phyloP scores from a whole-genome alignment of 2,797 vertebrate species.

The Dipus sagitta region DNA sequence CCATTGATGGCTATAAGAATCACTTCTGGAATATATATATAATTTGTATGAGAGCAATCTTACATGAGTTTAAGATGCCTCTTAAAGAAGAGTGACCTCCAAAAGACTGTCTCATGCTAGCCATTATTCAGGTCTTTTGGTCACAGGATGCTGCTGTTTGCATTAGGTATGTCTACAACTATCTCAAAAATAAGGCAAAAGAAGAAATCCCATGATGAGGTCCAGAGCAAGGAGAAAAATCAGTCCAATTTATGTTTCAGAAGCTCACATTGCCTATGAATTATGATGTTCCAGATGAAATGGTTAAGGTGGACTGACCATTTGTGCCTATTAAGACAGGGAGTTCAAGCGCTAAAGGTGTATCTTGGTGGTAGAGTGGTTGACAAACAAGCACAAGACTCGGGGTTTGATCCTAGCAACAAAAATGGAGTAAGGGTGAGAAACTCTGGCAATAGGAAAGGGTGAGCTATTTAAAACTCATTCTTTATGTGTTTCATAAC shows the following conservation, averaged over 20 bases:
- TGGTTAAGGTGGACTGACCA: not conserved
- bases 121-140: not conserved
- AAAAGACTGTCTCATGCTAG: not conserved
- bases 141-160: not conserved
- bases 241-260: not conserved
- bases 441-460: not conserved
- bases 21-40: not conserved
- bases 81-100: not conserved
- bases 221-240: constrained; percentile 8
- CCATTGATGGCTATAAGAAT: not conserved
- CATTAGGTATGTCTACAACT: not conserved
- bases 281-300: not conserved
- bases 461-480: not conserved
- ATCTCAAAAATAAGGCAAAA: not conserved
- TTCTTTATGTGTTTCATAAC: not conserved
- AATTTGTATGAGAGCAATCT: not conserved
- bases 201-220: not conserved
- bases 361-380: not conserved
- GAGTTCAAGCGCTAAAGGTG: not conserved
- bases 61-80: not conserved
- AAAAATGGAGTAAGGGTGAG: not conserved
- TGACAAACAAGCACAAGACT: not conserved
- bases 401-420: not conserved
- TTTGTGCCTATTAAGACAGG: not conserved
- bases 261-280: not conserved